phyloP scores from a whole-genome alignment of 2,113 vertebrate genomes.

The Dascyllus trimaculatus region DNA sequence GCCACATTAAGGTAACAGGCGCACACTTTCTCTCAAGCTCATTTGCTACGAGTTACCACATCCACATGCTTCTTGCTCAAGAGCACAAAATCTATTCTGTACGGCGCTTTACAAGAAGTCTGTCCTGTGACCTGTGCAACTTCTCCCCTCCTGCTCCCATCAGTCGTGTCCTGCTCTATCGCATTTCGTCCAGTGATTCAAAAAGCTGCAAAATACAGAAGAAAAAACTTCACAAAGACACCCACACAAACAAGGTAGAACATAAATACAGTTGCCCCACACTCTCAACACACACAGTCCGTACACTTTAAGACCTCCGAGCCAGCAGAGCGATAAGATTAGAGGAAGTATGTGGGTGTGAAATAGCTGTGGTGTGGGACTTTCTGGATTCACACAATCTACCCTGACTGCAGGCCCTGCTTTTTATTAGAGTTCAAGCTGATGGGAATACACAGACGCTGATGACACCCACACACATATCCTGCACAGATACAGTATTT shows the following conservation, averaged over 20 bases:
- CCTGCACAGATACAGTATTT: constrained; percentile 48
- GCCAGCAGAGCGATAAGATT: constrained; percentile 75
- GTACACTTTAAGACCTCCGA: constrained; percentile 58
- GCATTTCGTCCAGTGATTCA: constrained; percentile 20
- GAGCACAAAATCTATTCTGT: constrained; percentile 22
- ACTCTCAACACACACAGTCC: constrained; percentile 30
- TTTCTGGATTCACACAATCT: constrained; percentile 77
- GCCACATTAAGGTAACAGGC: constrained; percentile 43
- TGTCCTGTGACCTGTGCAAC: constrained; percentile 28
- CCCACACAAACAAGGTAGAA: constrained; percentile 56
- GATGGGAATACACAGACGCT: constrained; percentile 69
- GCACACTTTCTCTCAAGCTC: constrained; percentile 35
- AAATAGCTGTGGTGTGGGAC: constrained; percentile 78
- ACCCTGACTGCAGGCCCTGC: constrained; percentile 70
- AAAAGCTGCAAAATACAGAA: too few relatives aligned
- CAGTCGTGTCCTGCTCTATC: background rate
- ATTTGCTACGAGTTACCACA: constrained; percentile 36
- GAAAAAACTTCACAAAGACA: constrained; percentile 38
- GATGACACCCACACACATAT: constrained; percentile 68
- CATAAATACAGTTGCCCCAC: constrained; percentile 52
- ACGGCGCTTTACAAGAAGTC: constrained; percentile 26
- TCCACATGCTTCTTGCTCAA: constrained; percentile 25
- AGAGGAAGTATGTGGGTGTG: constrained; percentile 84
- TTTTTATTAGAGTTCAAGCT: constrained; percentile 78
- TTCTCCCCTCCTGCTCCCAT: constrained; percentile 24